These are phyloP conservation scores for Podarcis raffonei DNA, from an alignment of 2,113 vertebrate species.

Conservation along the genomic window DNA sequence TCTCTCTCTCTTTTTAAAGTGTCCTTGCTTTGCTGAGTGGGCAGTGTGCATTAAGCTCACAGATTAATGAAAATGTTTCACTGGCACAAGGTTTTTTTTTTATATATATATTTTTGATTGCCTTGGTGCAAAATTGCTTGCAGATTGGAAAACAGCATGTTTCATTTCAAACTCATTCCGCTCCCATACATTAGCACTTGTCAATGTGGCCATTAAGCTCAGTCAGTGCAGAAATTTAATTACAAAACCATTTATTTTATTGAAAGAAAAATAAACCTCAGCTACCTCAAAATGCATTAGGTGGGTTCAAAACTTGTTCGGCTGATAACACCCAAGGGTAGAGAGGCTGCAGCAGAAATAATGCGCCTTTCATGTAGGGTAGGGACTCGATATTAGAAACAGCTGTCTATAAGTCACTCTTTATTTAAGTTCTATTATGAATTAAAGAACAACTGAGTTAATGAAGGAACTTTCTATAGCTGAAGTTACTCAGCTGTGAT, in stretches of 20 bases:
- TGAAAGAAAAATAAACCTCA: slow-evolving; percentile 98
- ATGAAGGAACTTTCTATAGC: slow-evolving; percentile 87
- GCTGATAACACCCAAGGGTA: slow-evolving; percentile 95
- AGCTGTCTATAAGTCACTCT: slow-evolving; percentile 88
- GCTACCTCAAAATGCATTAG: slow-evolving; percentile 94
- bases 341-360: slow-evolving; percentile 86
- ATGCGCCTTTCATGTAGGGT: slow-evolving; percentile 86
- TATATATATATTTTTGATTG: slow-evolving; percentile 71
- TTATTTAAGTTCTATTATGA: slow-evolving; percentile 94
- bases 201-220: slow-evolving; percentile 94
- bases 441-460: slow-evolving; percentile 90
- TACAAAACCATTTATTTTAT: slow-evolving; percentile 98
- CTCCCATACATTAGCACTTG: slow-evolving; percentile 96
- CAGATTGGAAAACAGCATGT: slow-evolving; percentile 91
- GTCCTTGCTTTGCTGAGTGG: slow-evolving; percentile 80
- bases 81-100: slow-evolving; percentile 79
- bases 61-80: slow-evolving; percentile 91
- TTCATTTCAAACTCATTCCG: slow-evolving; percentile 90
- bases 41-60: slow-evolving; percentile 79
- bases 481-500: slow-evolving; percentile 76
- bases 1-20: slow-evolving; percentile 47
- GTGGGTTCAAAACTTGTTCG: slow-evolving; percentile 89
- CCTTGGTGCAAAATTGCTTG: slow-evolving; percentile 87
- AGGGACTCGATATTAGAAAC: slow-evolving; percentile 88
- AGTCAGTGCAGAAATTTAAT: slow-evolving; percentile 92